A percentile compares a stretch with the other conserved stretches of the same genome.
Conservation (phyloP, 1,140 invertebrate genomes). For the Drosophila tropicalis region DNA sequence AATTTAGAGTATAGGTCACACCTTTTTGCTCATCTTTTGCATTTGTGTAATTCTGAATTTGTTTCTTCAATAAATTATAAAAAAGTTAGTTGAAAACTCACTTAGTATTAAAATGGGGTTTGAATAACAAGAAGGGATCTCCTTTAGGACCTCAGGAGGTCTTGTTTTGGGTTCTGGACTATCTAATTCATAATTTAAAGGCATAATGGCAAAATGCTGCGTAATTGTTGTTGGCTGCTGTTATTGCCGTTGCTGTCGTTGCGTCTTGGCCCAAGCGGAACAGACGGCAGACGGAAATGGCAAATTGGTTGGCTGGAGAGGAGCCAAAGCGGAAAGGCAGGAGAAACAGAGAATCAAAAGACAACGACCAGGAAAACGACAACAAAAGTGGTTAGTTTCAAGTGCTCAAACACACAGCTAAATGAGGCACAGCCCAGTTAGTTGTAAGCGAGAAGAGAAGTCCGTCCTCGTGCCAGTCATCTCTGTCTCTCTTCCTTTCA, state of each 20-base stretch:
- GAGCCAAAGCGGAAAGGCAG: constrained; percentile 22
- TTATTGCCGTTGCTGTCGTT: constrained; percentile 35
- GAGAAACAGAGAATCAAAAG: constrained; percentile 8
- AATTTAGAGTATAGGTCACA: neutral
- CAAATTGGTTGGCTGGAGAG: constrained; percentile 44
- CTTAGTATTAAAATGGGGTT: constrained; percentile 39
- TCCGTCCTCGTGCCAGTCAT: neutral
- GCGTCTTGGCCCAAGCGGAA: constrained; percentile 42
- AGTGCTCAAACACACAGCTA: constrained; percentile 36
- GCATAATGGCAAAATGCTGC: constrained; percentile 46
- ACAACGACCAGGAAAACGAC: constrained; percentile 27
- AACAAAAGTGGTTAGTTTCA: constrained; percentile 65
- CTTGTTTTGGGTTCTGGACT: neutral
- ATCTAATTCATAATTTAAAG: constrained; percentile 62
- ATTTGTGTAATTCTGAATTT: constrained; percentile 31
- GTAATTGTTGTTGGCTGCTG: constrained; percentile 50
- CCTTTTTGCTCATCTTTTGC: neutral
- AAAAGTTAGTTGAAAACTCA: constrained; percentile 32
- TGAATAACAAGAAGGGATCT: constrained; percentile 28
- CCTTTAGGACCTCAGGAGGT: neutral
- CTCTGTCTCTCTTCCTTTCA: neutral
- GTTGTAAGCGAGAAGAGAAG: neutral
- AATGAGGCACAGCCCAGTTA: constrained; percentile 48
- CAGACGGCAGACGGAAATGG: constrained; percentile 57
- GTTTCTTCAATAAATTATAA: constrained; percentile 48